A percentile compares a stretch with the other conserved stretches of the same genome.
Conservation (phyloP, 2,888 invertebrate genomes). For the Bursaphelenchus okinawaensis region DNA sequence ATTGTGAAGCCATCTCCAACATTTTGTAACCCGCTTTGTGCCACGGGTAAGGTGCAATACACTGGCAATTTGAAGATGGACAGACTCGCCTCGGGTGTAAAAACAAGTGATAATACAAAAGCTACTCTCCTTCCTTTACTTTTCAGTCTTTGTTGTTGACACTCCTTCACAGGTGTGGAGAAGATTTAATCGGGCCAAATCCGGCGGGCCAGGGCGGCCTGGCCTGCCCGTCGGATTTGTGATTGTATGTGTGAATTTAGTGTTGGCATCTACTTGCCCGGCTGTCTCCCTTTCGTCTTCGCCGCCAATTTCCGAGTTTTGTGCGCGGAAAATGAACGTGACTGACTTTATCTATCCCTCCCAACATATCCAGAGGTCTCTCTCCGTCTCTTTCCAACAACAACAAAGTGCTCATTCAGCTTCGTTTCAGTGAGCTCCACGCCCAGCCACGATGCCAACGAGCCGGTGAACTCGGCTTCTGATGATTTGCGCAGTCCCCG, state of each 20-base stretch:
- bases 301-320: neutral
- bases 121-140: too few relatives aligned
- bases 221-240: neutral
- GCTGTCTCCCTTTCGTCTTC: neutral
- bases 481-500: neutral
- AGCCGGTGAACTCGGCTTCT: neutral
- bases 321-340: neutral
- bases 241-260: neutral
- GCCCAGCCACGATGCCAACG: neutral
- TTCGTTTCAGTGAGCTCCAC: conserved; percentile 2
- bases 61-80: too few relatives aligned
- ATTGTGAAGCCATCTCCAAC: too few relatives aligned
- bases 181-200: too few relatives aligned
- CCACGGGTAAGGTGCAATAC: too few relatives aligned
- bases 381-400: conserved; percentile 2
- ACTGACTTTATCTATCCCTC: neutral
- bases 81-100: too few relatives aligned
- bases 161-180: too few relatives aligned
- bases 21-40: too few relatives aligned
- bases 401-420: neutral
- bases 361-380: too few relatives aligned
- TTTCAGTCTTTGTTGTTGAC: too few relatives aligned
- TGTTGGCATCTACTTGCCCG: neutral
- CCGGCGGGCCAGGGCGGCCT: neutral
- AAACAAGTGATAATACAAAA: too few relatives aligned